phyloP scores from a whole-genome alignment of 2,797 vertebrate genomes.

The Microctenopoma lineatum region DNA sequence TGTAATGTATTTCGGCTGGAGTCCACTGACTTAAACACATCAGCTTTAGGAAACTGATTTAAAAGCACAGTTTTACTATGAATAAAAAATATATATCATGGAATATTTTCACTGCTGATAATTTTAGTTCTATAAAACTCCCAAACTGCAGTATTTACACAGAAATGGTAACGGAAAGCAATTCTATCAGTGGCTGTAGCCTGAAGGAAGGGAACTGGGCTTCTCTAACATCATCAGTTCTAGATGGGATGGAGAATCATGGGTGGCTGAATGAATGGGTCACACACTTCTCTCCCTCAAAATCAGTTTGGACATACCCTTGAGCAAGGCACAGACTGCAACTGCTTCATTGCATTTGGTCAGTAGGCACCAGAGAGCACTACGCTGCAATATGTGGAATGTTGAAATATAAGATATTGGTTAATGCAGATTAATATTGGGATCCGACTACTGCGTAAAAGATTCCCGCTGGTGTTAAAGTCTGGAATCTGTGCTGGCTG shows the following conservation, averaged over 20 bases:
- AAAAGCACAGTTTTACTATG: neutral
- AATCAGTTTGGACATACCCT: conserved; percentile 32
- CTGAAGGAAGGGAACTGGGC: conserved; percentile 32
- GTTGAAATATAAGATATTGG: neutral
- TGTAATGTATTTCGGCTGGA: neutral
- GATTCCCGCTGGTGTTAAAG: too few relatives aligned
- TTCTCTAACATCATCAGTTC: conserved; percentile 50
- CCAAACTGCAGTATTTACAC: conserved; percentile 28
- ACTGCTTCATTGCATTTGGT: neutral
- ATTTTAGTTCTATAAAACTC: conserved; percentile 26
- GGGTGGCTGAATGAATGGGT: conserved; percentile 54
- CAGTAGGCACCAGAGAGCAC: conserved; percentile 5
- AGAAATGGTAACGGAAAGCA: conserved; percentile 21
- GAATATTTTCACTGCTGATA: neutral
- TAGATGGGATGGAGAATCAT: conserved; percentile 23
- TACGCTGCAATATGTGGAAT: neutral
- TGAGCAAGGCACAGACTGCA: conserved; percentile 31
- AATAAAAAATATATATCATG: neutral
- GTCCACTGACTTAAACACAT: neutral
- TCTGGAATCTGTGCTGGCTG: too few relatives aligned
- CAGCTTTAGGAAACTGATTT: neutral
- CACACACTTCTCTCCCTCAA: conserved; percentile 36
- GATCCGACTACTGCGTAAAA: too few relatives aligned
- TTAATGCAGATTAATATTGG: too few relatives aligned
- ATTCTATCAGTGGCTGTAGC: conserved; percentile 42